These are phyloP conservation scores for Umimayanthus kanabou DNA, from an alignment of 92 coral and sea anemone species.

Conservation along the genomic window DNA sequence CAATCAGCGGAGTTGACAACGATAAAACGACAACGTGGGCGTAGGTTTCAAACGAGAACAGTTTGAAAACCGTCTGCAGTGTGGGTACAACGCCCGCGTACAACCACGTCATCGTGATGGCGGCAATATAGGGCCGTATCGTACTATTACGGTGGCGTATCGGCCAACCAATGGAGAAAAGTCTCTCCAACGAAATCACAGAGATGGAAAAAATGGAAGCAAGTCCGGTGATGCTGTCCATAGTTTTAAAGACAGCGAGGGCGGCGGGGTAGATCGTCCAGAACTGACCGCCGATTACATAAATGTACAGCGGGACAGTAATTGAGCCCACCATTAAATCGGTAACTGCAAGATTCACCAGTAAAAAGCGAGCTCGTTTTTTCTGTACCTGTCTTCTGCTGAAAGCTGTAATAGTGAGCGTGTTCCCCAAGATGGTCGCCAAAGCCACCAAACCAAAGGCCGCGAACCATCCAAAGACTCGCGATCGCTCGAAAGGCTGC, in stretches of 20 bases:
- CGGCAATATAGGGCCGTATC: constrained; percentile 19
- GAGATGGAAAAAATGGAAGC: constrained; percentile 33
- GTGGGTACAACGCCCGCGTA: constrained; percentile 17
- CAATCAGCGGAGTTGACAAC: constrained; percentile 19
- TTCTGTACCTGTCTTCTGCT: constrained; percentile 31
- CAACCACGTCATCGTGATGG: constrained; percentile 17
- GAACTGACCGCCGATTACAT: constrained; percentile 22
- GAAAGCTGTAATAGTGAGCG: constrained; percentile 23
- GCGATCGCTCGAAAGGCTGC: not conserved
- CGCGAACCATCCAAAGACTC: constrained; percentile 23
- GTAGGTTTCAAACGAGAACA: constrained; percentile 25
- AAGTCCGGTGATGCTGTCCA: constrained; percentile 28
- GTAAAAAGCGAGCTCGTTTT: constrained; percentile 11
- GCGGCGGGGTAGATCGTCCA: not conserved
- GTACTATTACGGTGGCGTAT: constrained; percentile 30
- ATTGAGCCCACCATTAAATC: constrained; percentile 25
- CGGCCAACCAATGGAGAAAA: constrained; percentile 32
- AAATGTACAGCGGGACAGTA: constrained; percentile 24
- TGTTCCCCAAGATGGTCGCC: constrained; percentile 19
- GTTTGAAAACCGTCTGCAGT: not conserved
- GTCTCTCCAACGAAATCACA: constrained; percentile 22
- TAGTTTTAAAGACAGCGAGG: constrained; percentile 13
- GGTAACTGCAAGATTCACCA: constrained; percentile 29
- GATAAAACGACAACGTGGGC: constrained; percentile 25
- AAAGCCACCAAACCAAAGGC: constrained; percentile 22